Percentiles rank a stretch among this genome's conserved stretches.
Conservation (phyloP, 2,797 vertebrate genomes). For the Vireo griseus region DNA sequence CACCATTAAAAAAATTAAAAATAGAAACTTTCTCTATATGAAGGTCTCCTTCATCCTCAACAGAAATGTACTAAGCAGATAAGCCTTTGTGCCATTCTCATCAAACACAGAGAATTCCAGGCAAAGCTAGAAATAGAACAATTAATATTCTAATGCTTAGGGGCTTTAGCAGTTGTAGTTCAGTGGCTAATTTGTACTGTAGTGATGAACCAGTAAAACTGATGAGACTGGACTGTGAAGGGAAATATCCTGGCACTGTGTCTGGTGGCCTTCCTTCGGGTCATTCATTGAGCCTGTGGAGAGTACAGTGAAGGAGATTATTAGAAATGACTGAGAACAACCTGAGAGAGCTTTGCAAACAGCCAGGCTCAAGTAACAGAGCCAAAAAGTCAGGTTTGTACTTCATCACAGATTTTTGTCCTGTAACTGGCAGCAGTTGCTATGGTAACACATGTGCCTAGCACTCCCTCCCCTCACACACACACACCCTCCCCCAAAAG, state of each 20-base stretch:
- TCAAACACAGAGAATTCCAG: not conserved
- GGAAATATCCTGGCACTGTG: not conserved
- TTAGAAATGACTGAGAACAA: not conserved
- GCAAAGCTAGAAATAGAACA: not conserved
- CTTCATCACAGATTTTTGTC: not conserved
- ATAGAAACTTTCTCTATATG: not conserved
- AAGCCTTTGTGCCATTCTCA: not conserved
- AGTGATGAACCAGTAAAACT: not conserved
- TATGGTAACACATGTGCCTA: not conserved
- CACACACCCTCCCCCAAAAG: accelerated
- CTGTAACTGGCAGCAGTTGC: not conserved
- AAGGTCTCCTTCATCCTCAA: not conserved
- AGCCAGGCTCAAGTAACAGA: not conserved
- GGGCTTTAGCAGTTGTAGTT: not conserved
- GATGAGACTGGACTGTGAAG: not conserved
- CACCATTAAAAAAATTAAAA: not conserved
- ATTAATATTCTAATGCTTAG: not conserved
- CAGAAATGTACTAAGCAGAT: not conserved
- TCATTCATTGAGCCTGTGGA: not conserved
- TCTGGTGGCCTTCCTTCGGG: not conserved
- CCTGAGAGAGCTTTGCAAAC: not conserved
- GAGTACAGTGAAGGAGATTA: not conserved
- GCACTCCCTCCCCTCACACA: not conserved
- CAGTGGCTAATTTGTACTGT: not conserved
- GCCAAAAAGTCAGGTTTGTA: not conserved